A percentile compares a stretch with the other conserved stretches of the same genome.
These are phyloP conservation scores for Cheirogaleus major DNA, from an alignment of 2,797 vertebrate species.

Conservation along the genomic window DNA sequence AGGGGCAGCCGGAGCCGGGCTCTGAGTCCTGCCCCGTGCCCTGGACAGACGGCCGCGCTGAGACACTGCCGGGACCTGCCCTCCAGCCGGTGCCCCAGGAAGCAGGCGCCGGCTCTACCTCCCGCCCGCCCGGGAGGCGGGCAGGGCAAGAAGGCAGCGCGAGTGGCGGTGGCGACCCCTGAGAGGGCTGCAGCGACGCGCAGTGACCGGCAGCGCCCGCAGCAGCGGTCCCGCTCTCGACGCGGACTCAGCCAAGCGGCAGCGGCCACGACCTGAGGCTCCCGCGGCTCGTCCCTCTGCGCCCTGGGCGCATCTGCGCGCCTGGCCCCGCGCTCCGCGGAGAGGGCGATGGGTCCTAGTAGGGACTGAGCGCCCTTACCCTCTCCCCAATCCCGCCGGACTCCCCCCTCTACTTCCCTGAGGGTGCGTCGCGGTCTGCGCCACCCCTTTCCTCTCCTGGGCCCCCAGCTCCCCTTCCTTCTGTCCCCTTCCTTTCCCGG, in stretches of 20 bases:
- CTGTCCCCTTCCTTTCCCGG: constrained; percentile 8
- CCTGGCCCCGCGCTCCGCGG: constrained; percentile 9
- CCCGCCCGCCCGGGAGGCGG: background rate
- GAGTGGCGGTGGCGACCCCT: background rate
- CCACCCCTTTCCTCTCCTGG: background rate
- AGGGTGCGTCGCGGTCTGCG: background rate
- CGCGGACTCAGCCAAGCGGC: background rate
- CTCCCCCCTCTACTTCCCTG: background rate
- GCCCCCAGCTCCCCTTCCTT: background rate
- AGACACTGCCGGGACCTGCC: constrained; percentile 22
- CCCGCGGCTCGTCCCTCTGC: background rate
- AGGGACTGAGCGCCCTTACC: constrained; percentile 73
- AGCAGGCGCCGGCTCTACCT: background rate
- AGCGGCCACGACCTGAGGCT: background rate
- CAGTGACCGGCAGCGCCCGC: background rate
- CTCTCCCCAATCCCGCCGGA: background rate
- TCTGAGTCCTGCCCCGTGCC: constrained; percentile 52
- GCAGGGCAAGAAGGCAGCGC: constrained; percentile 21
- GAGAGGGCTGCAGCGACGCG: background rate
- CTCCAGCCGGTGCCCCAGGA: background rate
- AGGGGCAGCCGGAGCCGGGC: constrained; percentile 38
- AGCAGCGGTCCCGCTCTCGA: background rate
- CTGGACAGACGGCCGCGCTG: background rate
- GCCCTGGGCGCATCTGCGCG: constrained; percentile 36
- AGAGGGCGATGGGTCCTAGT: constrained; percentile 76